Evolutionary conservation across 2,888 invertebrate genomes (phyloP).

Genomic region (Meiosimyza platycephala): DNA sequence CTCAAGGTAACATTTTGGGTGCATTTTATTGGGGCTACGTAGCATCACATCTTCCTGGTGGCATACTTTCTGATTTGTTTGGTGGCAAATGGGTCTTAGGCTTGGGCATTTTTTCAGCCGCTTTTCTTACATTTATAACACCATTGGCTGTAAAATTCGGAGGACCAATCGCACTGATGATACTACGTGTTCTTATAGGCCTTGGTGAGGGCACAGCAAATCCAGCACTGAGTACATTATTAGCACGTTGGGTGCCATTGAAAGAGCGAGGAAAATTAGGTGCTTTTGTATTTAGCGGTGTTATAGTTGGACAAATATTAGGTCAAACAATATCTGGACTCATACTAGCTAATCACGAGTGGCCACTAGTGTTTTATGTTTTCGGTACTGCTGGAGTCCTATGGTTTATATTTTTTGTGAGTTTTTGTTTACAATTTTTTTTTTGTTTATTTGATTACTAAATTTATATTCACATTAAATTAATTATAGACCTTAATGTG

Average conservation of each 20-base stretch:
- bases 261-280: constrained; percentile 80
- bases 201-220: constrained; percentile 85
- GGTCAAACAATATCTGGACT: constrained; percentile 75
- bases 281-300: constrained; percentile 81
- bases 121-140: constrained; percentile 81
- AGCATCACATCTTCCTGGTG: constrained; percentile 82
- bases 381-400: constrained; percentile 76
- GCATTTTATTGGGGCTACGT: constrained; percentile 87
- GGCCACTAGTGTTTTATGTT: constrained; percentile 81
- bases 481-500: constrained; percentile 69
- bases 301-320: constrained; percentile 72
- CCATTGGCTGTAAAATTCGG: constrained; percentile 75
- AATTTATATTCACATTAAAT: background rate
- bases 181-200: constrained; percentile 79
- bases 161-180: constrained; percentile 75
- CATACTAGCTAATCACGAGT: constrained; percentile 74
- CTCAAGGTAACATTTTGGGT: constrained; percentile 79
- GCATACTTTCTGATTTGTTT: constrained; percentile 79
- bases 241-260: constrained; percentile 84
- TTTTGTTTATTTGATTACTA: background rate
- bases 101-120: constrained; percentile 80
- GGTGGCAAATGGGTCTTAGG: constrained; percentile 86
- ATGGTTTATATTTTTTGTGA: constrained; percentile 76
- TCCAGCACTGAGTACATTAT: constrained; percentile 82
- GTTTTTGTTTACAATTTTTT: constrained; percentile 45